Conservation (phyloP, 1,140 invertebrate species). For the Eulimnadia texana region DNA sequence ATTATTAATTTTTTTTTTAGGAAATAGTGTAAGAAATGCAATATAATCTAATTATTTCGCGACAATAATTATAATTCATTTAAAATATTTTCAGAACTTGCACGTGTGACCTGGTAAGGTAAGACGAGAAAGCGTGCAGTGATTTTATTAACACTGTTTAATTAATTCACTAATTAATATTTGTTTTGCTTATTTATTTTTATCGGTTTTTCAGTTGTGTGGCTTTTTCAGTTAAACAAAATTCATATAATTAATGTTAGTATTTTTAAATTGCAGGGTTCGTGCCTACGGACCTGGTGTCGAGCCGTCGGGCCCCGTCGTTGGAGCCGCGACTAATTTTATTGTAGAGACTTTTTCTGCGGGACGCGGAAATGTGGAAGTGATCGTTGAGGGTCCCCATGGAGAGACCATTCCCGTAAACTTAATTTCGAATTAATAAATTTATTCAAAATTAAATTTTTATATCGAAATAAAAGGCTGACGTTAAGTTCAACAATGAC, state of each 20-base stretch:
- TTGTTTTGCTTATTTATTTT: no score
- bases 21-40: no score
- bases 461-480: slow-evolving; percentile 37
- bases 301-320: slow-evolving; percentile 62
- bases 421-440: slow-evolving; percentile 12
- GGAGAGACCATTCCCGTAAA: slow-evolving; percentile 51
- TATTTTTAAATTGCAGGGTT: slow-evolving; percentile 40
- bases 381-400: slow-evolving; percentile 57
- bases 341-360: slow-evolving; percentile 80
- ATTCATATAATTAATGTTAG: background rate
- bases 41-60: no score
- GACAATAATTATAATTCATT: no score
- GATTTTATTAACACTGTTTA: no score
- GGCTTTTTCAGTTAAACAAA: no score
- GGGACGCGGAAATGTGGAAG: slow-evolving; percentile 62
- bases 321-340: slow-evolving; percentile 64
- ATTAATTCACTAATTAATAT: no score
- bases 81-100: no score
- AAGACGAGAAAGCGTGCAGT: no score
- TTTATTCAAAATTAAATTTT: background rate
- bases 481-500: slow-evolving; percentile 71
- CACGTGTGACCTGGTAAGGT: no score
- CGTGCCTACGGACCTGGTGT: slow-evolving; percentile 81
- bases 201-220: no score
- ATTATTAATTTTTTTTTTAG: background rate